These are phyloP conservation scores for Melanotaenia maccullochi DNA, from an alignment of 2,797 vertebrate species.

Conservation along the genomic window DNA sequence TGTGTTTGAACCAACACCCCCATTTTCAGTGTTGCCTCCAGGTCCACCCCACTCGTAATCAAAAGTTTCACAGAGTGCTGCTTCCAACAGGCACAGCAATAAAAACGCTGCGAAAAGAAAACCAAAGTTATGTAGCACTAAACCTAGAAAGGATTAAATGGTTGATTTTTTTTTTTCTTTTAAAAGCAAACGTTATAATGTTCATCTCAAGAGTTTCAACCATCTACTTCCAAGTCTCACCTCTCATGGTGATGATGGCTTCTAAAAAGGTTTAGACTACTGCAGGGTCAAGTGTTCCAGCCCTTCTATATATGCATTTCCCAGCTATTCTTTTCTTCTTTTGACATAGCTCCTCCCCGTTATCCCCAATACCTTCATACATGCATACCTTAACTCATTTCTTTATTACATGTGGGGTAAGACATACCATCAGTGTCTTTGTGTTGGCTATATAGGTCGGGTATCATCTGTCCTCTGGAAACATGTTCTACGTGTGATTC, in stretches of 20 bases:
- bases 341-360: background rate
- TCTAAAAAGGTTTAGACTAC: constrained; percentile 1
- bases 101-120: constrained; percentile 59
- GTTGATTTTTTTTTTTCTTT: background rate
- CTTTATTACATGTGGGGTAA: background rate
- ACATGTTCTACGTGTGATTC: background rate
- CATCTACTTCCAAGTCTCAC: constrained; percentile 62
- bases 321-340: background rate
- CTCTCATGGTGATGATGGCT: constrained; percentile 73
- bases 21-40: background rate
- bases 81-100: constrained; percentile 71
- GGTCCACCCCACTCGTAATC: constrained; percentile 9
- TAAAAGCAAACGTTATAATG: background rate
- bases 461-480: constrained; percentile 31
- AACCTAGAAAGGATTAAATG: background rate
- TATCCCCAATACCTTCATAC: background rate
- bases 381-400: background rate
- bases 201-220: background rate
- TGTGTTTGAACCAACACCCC: background rate
- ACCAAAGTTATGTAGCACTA: background rate
- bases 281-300: background rate
- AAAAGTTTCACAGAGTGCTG: constrained; percentile 15
- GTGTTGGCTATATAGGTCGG: constrained; percentile 56
- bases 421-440: constrained; percentile 26
- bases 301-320: background rate